Evolutionary conservation across 2,113 vertebrate genomes (phyloP), one percentile per base, ranked within the genome.

Genomic region (Lamprologus ornatipinnis): DNA sequence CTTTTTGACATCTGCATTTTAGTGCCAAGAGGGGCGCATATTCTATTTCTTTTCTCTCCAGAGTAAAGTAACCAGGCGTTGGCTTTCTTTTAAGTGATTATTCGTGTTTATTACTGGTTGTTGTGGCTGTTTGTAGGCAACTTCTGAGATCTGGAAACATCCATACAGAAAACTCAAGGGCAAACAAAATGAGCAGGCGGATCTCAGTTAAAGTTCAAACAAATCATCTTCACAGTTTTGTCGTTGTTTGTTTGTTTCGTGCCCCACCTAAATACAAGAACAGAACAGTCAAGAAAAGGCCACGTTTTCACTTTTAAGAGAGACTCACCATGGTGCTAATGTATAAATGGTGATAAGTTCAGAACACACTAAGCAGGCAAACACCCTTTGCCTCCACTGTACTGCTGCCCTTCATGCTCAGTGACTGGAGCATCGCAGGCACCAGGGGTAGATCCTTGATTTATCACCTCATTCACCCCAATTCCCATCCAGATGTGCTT

Each of bases 381-480:
- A n/a, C 81, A 83, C 85, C 83, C 31, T 81, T 85, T 40, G 37
- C 51, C 88, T 84, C 91, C 58, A 13, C 89, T 84, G 87, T 85
- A 87, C 87, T 80, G 86, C 88, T 94, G 96, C 94, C 96, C 96
- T 96, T 96, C 96, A 96, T 96, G 96, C 96, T 96, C 91, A 85
- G 92, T 96, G 95, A 94, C 94, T 96, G 91, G 88, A 94, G 94
- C 91, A 88, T 90, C 86, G 28, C 75, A 78, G 93, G 88, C 93
- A 89, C 91, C 19, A 68, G 86, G 86, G 90, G 83, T 85, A 85
- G 78, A 84, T 82, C 75, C 7, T 80, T 95, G 95, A 96, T 96
- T 96, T 96, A 96, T 96, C 93, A 95, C 92, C 94, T 93, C 93
- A 93, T 95, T 94, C 95, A 90, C 92, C 92, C 94, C 92, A 93